Percentiles rank a stretch among this genome's conserved stretches.
phyloP scores from a whole-genome alignment of 2,888 invertebrate species.

The Campaea margaritaria region DNA sequence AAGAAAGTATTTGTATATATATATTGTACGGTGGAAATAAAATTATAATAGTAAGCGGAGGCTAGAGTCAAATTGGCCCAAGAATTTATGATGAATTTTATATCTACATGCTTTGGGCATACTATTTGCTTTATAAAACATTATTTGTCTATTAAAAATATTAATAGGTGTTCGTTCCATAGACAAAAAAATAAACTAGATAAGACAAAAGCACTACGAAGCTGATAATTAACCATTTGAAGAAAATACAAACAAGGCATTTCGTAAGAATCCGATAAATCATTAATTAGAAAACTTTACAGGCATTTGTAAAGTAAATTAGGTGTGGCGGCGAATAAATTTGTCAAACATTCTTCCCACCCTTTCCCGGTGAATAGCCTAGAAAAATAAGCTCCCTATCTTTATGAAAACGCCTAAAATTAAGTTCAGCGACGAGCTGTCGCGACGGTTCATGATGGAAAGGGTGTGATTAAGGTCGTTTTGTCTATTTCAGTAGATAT shows the following conservation, averaged over 20 bases:
- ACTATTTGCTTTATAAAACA: too few species aligned
- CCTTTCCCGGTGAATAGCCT: constrained; percentile 37
- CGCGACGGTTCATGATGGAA: constrained; percentile 29
- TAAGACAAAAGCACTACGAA: neutral
- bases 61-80: too few species aligned
- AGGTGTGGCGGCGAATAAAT: constrained; percentile 69
- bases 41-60: too few species aligned
- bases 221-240: constrained; percentile 22
- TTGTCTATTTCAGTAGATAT: too few species aligned
- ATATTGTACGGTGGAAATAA: neutral
- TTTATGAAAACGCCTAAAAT: constrained; percentile 33
- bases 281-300: constrained; percentile 64
- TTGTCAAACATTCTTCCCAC: constrained; percentile 59
- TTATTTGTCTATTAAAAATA: too few species aligned
- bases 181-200: too few species aligned
- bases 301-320: constrained; percentile 76
- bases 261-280: constrained; percentile 54
- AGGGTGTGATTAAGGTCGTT: constrained; percentile 3
- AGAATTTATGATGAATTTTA: too few species aligned
- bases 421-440: constrained; percentile 35
- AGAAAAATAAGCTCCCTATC: constrained; percentile 39
- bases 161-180: too few species aligned
- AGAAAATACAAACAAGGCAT: constrained; percentile 45
- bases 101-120: too few species aligned
- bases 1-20: neutral